phyloP scores from a whole-genome alignment of 1,140 invertebrate genomes.

The Sipha flava region DNA sequence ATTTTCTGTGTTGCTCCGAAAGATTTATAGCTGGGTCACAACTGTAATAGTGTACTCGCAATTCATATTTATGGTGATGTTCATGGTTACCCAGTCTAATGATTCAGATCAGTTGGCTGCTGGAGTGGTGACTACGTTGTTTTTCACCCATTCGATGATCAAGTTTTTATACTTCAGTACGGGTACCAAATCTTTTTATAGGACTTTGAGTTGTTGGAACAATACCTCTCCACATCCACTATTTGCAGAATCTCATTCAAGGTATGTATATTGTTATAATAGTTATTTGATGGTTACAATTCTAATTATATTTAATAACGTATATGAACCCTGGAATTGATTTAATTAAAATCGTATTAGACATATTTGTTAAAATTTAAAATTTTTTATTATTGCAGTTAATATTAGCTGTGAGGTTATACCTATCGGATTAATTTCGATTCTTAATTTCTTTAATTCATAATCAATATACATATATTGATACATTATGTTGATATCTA shows the following conservation, averaged over 20 bases:
- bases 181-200: constrained; percentile 64
- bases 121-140: constrained; percentile 70
- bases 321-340: no score
- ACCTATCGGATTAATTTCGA: no score
- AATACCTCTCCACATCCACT: constrained; percentile 65
- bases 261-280: constrained; percentile 45
- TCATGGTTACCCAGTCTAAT: constrained; percentile 60
- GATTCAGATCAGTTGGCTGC: constrained; percentile 71
- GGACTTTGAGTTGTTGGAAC: constrained; percentile 41
- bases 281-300: no score
- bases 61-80: constrained; percentile 52
- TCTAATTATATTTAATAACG: no score
- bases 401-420: no score
- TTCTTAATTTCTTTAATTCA: no score
- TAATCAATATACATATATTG: no score
- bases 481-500: no score
- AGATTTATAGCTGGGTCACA: constrained; percentile 48
- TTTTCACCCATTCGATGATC: constrained; percentile 66
- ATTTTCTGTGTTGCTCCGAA: constrained; percentile 47
- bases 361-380: no score
- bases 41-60: constrained; percentile 36
- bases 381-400: no score
- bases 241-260: constrained; percentile 70
- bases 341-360: no score
- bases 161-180: constrained; percentile 64